These are phyloP conservation scores for Aromia moschata DNA, from an alignment of 2,888 invertebrate genomes.

Conservation along the genomic window DNA sequence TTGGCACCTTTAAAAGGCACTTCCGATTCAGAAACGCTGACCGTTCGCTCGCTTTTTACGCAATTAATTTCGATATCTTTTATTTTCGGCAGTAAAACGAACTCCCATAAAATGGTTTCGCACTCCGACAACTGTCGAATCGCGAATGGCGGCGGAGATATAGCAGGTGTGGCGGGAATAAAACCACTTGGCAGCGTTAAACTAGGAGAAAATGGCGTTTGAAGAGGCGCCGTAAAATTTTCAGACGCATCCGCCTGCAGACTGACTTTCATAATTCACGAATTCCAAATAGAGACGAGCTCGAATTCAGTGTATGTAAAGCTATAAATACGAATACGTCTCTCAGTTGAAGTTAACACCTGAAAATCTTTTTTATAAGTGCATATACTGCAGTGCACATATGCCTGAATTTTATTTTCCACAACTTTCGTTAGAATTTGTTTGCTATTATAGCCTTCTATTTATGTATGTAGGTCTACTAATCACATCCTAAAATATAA, in stretches of 20 bases:
- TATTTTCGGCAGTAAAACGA: constrained; percentile 36
- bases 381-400: too few species aligned
- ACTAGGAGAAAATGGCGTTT: constrained; percentile 31
- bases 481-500: too few species aligned
- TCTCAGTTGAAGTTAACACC: too few species aligned
- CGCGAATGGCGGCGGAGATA: constrained; percentile 6
- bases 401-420: too few species aligned
- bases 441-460: too few species aligned
- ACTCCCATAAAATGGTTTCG: constrained; percentile 30
- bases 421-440: too few species aligned
- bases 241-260: constrained; percentile 9
- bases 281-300: constrained; percentile 4
- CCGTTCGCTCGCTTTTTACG: constrained; percentile 13
- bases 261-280: constrained; percentile 10
- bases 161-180: constrained; percentile 30
- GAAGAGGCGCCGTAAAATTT: constrained; percentile 38
- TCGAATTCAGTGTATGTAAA: too few species aligned
- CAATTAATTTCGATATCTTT: constrained; percentile 38
- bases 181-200: constrained; percentile 22
- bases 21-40: neutral
- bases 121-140: constrained; percentile 9
- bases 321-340: too few species aligned
- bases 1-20: neutral
- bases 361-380: too few species aligned
- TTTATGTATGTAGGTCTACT: too few species aligned